phyloP scores from a whole-genome alignment of 2,888 invertebrate species.

The Limnephilus rhombicus region DNA sequence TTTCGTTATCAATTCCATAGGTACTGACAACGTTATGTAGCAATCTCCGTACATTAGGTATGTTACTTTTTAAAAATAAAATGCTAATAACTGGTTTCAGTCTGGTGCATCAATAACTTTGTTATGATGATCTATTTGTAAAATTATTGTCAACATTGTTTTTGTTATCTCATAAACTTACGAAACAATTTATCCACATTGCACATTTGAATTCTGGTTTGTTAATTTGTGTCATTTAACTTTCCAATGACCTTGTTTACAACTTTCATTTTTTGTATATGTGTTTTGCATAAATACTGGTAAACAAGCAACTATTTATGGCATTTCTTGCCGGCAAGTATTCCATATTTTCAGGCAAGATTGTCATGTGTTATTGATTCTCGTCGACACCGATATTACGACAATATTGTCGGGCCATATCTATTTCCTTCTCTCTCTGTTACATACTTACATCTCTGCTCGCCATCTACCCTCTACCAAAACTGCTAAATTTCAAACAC shows the following conservation, averaged over 20 bases:
- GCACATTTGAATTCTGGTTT: slow-evolving; percentile 17
- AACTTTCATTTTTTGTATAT: not conserved
- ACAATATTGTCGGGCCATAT: no score
- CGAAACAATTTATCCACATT: not conserved
- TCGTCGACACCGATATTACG: no score
- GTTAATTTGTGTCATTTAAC: not conserved
- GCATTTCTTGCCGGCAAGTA: no score
- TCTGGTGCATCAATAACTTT: not conserved
- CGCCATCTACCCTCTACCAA: no score
- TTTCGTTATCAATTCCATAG: not conserved
- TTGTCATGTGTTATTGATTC: no score
- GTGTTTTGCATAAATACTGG: not conserved
- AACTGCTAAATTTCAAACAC: no score
- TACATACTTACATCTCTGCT: no score
- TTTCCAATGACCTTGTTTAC: slow-evolving; percentile 2
- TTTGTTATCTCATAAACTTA: not conserved
- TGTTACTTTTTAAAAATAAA: not conserved
- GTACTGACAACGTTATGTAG: not conserved
- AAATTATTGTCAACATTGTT: not conserved
- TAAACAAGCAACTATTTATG: no score
- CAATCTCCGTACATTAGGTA: not conserved
- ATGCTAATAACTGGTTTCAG: slow-evolving; percentile 9
- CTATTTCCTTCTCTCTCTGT: no score
- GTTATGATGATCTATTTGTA: slow-evolving; percentile 13
- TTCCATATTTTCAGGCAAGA: no score